A percentile compares a stretch with the other conserved stretches of the same genome.
phyloP scores from a whole-genome alignment of 2,797 vertebrate species.

The Gobionotothen gibberifrons region DNA sequence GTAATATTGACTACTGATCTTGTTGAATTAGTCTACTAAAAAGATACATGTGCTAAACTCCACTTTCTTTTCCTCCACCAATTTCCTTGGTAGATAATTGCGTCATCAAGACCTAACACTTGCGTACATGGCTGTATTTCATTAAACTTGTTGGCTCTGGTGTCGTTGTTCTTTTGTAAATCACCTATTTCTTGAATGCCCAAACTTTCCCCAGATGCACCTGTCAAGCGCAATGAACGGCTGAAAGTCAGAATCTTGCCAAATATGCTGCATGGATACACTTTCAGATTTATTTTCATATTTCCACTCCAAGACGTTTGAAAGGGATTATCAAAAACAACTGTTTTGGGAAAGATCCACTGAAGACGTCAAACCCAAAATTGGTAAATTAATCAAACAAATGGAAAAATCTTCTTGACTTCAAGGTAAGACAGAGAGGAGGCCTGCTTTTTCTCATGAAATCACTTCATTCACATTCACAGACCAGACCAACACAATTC shows the following conservation, averaged over 20 bases:
- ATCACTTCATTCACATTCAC: slow-evolving; percentile 46
- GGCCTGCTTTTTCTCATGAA: slow-evolving; percentile 32
- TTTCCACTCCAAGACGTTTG: slow-evolving; percentile 13
- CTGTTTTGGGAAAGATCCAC: background rate
- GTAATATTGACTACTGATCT: slow-evolving; percentile 26
- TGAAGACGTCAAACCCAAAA: background rate
- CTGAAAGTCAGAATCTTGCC: slow-evolving; percentile 21
- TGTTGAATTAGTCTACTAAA: slow-evolving; percentile 28
- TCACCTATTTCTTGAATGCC: slow-evolving; percentile 29
- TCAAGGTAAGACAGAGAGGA: slow-evolving; percentile 30
- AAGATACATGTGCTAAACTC: slow-evolving; percentile 22
- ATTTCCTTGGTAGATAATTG: slow-evolving; percentile 32
- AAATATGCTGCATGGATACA: slow-evolving; percentile 17
- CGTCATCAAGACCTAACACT: slow-evolving; percentile 34
- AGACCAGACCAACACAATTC: slow-evolving; percentile 44
- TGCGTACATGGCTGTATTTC: slow-evolving; percentile 24
- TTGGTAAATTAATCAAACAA: background rate
- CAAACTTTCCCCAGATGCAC: slow-evolving; percentile 16
- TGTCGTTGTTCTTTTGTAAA: slow-evolving; percentile 40
- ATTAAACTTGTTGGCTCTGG: slow-evolving; percentile 26
- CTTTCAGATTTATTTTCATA: slow-evolving; percentile 20
- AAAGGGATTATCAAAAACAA: slow-evolving; percentile 2
- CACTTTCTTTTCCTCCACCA: slow-evolving; percentile 20
- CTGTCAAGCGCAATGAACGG: slow-evolving; percentile 14
- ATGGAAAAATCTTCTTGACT: slow-evolving; percentile 13